Base-by-base conservation (phyloP, 2,113 vertebrate species). In the Glareola pratincola region DNA sequence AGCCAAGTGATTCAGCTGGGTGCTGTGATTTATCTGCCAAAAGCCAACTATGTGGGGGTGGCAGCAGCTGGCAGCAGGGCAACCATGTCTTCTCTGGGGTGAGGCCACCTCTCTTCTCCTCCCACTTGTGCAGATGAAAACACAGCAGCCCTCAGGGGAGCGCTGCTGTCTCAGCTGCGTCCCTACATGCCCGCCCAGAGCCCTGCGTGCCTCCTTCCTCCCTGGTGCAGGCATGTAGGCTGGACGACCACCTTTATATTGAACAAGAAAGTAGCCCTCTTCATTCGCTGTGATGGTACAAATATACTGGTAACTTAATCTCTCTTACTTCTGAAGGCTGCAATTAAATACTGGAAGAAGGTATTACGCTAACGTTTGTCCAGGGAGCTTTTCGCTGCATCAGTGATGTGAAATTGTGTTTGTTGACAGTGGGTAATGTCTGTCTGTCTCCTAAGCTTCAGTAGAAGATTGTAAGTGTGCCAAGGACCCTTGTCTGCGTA, bases 321-420 rank as follows among this genome's bases (percentile, higher is more conserved):
- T 63, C 53, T 85, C 32, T 80, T 47, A 10, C 66, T 94, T 93
- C 89, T 88, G 90, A 96, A 93, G 56, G 72, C 59, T 96, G 47
- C 95, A 96, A 54, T 96, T 95, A 96, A 94, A 56, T 80, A 73
- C 34, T 88, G 88, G 96, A 90, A 76, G 77, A 63, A 83, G 79
- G 82, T 80, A 96, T 95, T 93, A 91, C 87, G 90, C 90, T 92
- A 80, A 94, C 27, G 2, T 90, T 96, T 95, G 85, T 92, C 94
- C 88, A 19, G 96, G 96, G 94, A 96, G 95, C 94, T 94, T 96
- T 97, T 96, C 41, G 43, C 54, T 96, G 92, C 68, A 59, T 95
- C 90, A 80, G 63, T 37, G 82, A 88, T 84, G 90, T 67, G 95
- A 95, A 91, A 93, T 88, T 85, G 92, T 26, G 0, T 92, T 94